Percentiles rank a stretch among this genome's conserved stretches.
Evolutionary conservation across 1,140 invertebrate genomes (phyloP).

Genomic region (Babylonia areolata): DNA sequence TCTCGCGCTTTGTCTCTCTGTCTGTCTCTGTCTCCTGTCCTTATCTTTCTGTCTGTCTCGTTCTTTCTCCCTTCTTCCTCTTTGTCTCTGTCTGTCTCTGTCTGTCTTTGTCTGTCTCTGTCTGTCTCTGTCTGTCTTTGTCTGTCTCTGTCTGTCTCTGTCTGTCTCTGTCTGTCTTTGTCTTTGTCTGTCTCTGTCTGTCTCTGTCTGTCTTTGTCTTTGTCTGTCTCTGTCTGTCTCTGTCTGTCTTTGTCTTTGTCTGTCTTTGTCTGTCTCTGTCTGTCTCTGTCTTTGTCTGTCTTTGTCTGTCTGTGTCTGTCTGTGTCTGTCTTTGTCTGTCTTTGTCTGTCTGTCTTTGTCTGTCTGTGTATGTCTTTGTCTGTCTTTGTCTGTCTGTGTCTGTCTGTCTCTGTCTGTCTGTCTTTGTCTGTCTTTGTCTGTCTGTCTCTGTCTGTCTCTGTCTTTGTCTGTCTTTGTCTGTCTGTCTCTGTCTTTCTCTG

Average conservation of each 20-base stretch:
- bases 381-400: background rate
- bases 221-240: background rate
- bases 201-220: background rate
- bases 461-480: background rate
- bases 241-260: background rate
- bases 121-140: background rate
- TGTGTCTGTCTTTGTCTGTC: background rate
- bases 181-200: background rate
- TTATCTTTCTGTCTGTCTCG: background rate
- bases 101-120: background rate
- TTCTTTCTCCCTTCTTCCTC: background rate
- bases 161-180: background rate
- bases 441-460: background rate
- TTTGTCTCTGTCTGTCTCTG: background rate
- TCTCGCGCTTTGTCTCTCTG: background rate
- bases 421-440: background rate
- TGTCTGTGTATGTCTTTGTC: constrained; percentile 1
- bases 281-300: background rate
- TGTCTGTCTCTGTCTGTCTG: background rate
- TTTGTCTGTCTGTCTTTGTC: background rate
- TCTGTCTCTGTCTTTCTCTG: background rate
- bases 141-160: background rate
- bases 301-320: background rate
- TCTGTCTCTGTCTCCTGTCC: background rate
- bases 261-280: background rate